Percentiles rank a stretch among this genome's conserved stretches.
Evolutionary conservation across 2,888 invertebrate genomes (phyloP).

Genomic region (Meiosimyza decipiens): DNA sequence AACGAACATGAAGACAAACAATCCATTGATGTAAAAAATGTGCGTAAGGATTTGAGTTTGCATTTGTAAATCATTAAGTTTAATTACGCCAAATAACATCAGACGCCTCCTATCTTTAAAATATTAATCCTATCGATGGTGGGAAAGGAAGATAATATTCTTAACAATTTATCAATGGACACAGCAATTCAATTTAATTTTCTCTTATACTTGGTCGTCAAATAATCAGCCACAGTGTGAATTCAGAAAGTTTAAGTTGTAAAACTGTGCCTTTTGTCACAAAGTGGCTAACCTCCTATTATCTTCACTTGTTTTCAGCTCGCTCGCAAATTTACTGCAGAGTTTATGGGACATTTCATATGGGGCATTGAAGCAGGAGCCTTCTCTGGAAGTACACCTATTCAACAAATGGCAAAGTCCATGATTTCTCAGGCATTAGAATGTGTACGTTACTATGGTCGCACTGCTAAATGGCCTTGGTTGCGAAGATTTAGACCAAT

Average conservation of each 20-base stretch:
- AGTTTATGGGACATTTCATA: conserved; percentile 63
- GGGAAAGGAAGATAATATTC: no score
- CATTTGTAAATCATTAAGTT: no score
- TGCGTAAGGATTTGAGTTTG: conserved; percentile 34
- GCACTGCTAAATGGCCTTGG: conserved; percentile 50
- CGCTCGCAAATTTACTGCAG: conserved; percentile 59
- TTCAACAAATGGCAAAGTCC: conserved; percentile 43
- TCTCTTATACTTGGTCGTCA: no score
- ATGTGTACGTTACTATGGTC: conserved; percentile 47
- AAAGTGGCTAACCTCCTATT: neutral
- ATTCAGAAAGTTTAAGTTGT: no score
- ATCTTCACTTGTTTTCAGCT: conserved; percentile 41
- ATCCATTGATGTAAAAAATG: conserved; percentile 64
- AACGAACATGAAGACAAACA: conserved; percentile 40
- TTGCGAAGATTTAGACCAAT: conserved; percentile 45
- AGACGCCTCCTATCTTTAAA: no score
- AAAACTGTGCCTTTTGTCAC: no score
- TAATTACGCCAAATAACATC: no score
- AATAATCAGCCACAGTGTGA: no score
- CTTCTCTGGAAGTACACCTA: conserved; percentile 44
- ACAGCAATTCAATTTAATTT: no score
- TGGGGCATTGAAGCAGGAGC: conserved; percentile 64
- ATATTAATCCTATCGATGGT: no score
- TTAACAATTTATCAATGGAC: no score
- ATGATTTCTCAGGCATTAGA: conserved; percentile 46